These are phyloP conservation scores for Heliconius aoede DNA, from an alignment of 2,888 invertebrate genomes.

Conservation along the genomic window DNA sequence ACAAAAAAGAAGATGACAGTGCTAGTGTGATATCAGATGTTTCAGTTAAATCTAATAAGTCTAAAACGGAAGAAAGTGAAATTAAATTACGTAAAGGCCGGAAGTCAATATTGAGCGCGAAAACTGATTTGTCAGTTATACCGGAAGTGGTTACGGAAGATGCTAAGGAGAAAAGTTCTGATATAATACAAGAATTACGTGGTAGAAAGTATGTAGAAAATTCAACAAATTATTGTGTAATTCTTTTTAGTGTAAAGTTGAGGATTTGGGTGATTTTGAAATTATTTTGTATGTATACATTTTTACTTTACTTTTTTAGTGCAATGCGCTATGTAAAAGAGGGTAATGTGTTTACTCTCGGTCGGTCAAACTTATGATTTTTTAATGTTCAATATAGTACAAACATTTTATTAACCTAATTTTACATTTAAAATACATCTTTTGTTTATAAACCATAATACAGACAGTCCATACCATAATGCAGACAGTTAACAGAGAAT, in stretches of 20 bases:
- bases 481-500: too few species aligned
- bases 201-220: constrained; percentile 64
- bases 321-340: too few species aligned
- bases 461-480: too few species aligned
- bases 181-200: constrained; percentile 61
- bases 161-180: constrained; percentile 50
- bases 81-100: constrained; percentile 60
- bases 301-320: too few species aligned
- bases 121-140: constrained; percentile 75
- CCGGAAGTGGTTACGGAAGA: constrained; percentile 72
- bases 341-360: too few species aligned
- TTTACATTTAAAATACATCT: neutral
- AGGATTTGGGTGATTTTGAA: neutral
- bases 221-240: neutral
- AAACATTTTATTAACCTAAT: neutral
- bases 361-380: too few species aligned
- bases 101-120: constrained; percentile 63
- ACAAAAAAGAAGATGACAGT: constrained; percentile 67
- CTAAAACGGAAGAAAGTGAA: constrained; percentile 60
- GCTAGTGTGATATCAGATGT: constrained; percentile 68
- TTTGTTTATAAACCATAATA: neutral
- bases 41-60: constrained; percentile 61
- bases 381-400: too few species aligned
- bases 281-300: too few species aligned
- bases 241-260: neutral